A percentile compares a stretch with the other conserved stretches of the same genome.
Evolutionary conservation across 2,888 invertebrate genomes (phyloP).

Genomic region (Drosophila yooni): DNA sequence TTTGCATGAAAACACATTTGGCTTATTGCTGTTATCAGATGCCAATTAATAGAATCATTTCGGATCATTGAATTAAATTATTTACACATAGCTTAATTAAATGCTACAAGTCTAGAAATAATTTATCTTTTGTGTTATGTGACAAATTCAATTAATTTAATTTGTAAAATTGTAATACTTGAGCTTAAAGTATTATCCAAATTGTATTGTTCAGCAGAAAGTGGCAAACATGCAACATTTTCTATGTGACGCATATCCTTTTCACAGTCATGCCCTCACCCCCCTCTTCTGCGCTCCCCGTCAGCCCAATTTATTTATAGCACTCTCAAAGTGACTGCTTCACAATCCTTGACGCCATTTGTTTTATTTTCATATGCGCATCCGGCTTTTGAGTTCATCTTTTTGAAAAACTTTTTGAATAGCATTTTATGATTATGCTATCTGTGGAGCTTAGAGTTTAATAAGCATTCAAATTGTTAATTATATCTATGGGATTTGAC

Average conservation of each 20-base stretch:
- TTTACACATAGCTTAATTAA: neutral
- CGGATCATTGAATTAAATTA: neutral
- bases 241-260: constrained; percentile 55
- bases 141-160: neutral
- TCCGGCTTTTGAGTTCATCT: constrained; percentile 16
- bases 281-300: neutral
- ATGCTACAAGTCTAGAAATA: neutral
- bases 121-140: neutral
- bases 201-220: constrained; percentile 3
- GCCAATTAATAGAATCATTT: neutral
- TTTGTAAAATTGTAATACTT: no score
- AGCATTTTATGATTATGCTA: neutral
- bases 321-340: constrained; percentile 59
- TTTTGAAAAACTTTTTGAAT: neutral
- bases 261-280: constrained; percentile 31
- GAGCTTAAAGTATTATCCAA: constrained; percentile 8
- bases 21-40: neutral
- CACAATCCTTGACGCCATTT: constrained; percentile 48
- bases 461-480: neutral
- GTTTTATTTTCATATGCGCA: constrained; percentile 41
- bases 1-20: neutral
- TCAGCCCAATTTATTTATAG: constrained; percentile 40
- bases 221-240: constrained; percentile 57
- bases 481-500: neutral
- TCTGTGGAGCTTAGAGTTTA: neutral